Conservation (phyloP, 2,888 invertebrate species). For the Mimas tiliae region DNA sequence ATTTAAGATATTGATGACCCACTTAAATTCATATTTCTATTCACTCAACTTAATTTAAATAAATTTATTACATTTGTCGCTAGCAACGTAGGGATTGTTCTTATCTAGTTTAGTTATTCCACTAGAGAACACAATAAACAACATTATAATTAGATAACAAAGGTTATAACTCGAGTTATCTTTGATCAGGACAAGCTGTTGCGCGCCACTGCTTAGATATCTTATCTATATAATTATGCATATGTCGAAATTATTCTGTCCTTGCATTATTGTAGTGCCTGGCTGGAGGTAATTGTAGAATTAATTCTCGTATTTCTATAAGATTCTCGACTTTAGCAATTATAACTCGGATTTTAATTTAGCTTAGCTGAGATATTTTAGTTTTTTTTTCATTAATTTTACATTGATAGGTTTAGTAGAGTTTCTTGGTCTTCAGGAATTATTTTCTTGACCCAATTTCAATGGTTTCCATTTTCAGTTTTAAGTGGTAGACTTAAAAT, state of each 20-base stretch:
- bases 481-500: no score
- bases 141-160: constrained; percentile 20
- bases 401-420: no score
- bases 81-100: neutral
- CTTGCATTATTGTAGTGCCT: constrained; percentile 21
- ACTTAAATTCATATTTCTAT: no score
- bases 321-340: neutral
- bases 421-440: no score
- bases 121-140: constrained; percentile 21
- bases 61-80: no score
- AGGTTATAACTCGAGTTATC: constrained; percentile 9
- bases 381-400: no score
- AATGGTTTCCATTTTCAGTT: no score
- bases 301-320: constrained; percentile 4
- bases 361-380: no score
- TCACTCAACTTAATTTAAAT: no score
- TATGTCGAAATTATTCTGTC: constrained; percentile 24
- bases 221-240: constrained; percentile 17
- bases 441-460: no score
- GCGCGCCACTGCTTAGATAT: constrained; percentile 18
- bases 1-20: no score
- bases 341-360: neutral
- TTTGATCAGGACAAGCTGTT: constrained; percentile 11
- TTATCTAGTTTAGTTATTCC: constrained; percentile 16
- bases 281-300: neutral